Conservation (phyloP, 2,113 vertebrate genomes). For the Sialia sialis region DNA sequence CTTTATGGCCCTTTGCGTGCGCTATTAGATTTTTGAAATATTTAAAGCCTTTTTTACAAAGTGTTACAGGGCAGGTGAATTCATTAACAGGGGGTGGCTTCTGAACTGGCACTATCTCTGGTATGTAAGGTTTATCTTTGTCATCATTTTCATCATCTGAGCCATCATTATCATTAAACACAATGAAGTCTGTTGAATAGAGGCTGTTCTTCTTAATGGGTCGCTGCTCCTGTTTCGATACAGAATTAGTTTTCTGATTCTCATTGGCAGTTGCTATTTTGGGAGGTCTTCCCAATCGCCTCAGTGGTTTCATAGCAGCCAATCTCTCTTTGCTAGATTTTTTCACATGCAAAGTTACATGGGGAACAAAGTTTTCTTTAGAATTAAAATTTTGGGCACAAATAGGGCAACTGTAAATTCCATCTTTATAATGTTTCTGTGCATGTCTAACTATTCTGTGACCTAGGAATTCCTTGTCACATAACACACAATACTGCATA, state of each 20-base stretch:
- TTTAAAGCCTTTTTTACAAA: constrained; percentile 91
- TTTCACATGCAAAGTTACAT: constrained; percentile 94
- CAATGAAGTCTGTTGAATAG: constrained; percentile 78
- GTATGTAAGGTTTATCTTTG: constrained; percentile 78
- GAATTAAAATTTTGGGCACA: constrained; percentile 90
- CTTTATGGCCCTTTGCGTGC: constrained; percentile 88
- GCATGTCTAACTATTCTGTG: constrained; percentile 95
- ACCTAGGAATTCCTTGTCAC: constrained; percentile 96
- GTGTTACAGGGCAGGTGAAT: constrained; percentile 88
- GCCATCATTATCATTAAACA: constrained; percentile 72
- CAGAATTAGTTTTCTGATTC: constrained; percentile 74
- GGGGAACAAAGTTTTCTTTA: constrained; percentile 91
- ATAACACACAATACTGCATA: constrained; percentile 98
- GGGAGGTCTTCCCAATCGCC: constrained; percentile 79
- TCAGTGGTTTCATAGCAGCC: constrained; percentile 89
- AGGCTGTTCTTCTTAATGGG: constrained; percentile 82
- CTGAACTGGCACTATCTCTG: constrained; percentile 62
- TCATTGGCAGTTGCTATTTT: constrained; percentile 74
- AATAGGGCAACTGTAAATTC: constrained; percentile 92
- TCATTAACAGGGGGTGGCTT: constrained; percentile 76
- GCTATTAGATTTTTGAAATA: constrained; percentile 94
- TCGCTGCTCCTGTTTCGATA: constrained; percentile 77
- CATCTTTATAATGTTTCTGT: constrained; percentile 89
- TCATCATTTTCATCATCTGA: constrained; percentile 75
- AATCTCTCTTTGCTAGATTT: constrained; percentile 93